A percentile compares a stretch with the other conserved stretches of the same genome.
These are phyloP conservation scores for Amazona guildingii DNA, from an alignment of 2,113 vertebrate species.

Conservation along the genomic window DNA sequence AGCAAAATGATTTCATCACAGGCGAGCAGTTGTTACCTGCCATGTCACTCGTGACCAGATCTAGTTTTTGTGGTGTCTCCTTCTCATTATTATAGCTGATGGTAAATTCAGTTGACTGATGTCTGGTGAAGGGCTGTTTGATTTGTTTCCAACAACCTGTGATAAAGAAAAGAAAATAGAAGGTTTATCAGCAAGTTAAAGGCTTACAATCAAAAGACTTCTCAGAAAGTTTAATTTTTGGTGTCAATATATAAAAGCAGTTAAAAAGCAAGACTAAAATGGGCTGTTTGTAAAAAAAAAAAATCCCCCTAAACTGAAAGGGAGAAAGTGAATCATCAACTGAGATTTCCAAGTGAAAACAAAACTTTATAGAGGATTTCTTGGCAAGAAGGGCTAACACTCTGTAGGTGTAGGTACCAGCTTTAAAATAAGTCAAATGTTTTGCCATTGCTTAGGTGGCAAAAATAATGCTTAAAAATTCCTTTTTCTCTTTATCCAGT, in stretches of 20 bases:
- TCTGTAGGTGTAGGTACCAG: not conserved
- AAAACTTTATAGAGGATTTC: not conserved
- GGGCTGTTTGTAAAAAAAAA: not conserved
- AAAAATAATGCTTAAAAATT: not conserved
- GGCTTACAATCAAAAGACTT: not conserved
- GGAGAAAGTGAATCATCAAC: constrained; percentile 5
- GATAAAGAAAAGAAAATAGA: not conserved
- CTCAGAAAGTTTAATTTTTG: not conserved
- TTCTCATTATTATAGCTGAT: constrained; percentile 87
- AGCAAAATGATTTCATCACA: not conserved
- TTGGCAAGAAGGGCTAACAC: not conserved
- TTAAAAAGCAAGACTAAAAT: not conserved
- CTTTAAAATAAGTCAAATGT: not conserved
- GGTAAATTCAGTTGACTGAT: constrained; percentile 85
- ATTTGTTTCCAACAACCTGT: constrained; percentile 88
- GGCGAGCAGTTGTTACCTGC: constrained; percentile 71
- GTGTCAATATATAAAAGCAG: not conserved
- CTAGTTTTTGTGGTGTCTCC: constrained; percentile 80
- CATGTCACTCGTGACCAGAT: constrained; percentile 83
- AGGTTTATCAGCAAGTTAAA: not conserved
- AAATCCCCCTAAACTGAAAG: not conserved
- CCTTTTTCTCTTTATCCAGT: not conserved
- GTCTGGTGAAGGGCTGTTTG: constrained; percentile 82
- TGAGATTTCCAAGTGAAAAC: not conserved
- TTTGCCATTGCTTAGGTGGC: not conserved